Base-by-base conservation (phyloP, 2,797 vertebrate genomes). In the Mallotus villosus region DNA sequence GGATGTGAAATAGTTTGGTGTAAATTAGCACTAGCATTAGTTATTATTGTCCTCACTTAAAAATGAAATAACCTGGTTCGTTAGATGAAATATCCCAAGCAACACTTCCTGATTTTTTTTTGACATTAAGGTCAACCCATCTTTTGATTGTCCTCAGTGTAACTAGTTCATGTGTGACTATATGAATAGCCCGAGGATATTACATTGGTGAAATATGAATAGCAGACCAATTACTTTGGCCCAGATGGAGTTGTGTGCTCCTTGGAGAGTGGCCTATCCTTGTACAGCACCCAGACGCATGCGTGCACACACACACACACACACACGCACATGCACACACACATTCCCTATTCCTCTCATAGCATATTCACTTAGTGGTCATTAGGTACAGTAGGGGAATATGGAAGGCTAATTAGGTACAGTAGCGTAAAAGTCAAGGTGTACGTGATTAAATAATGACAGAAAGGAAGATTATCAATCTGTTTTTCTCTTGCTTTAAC, bases 171-270 rank as follows among this genome's bases (percentile, higher is more conserved):
- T 86, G 82, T 87, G 87, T 88, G 87, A 87, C 84, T 87, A 84
- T 89, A 84, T 90, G 87, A 89, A 85, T 87, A 82, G 88, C 92
- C 86, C 68, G 72, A 82, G 90, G 91, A 86, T 77, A 88, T 91
- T 91, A 88, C 85, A 87, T 83, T 86, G 85, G 91, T 88, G 90
- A 90, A 82, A 92, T 92, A 92, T 90, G 92, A 93, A 93, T 89
- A 92, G 90, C 84, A 85, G 90, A 86, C 90, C 91, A 92, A 90
- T 91, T 92, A 90, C 87, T 91, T 78, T 87, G 87, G 87, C 91
- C 90, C 90, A 90, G 87, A 90, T 92, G 92, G 89, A 90, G 88
- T 81, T 76, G 82, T 74, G 77, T 84, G 75, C 82, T 90, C 89
- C 89, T 89, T 69, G 49, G 86, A 91, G 89, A 87, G 86, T 71